Percentiles rank a stretch among this genome's conserved stretches.
Evolutionary conservation across 2,888 invertebrate genomes (phyloP).

Genomic region (Scaptomyza flava): DNA sequence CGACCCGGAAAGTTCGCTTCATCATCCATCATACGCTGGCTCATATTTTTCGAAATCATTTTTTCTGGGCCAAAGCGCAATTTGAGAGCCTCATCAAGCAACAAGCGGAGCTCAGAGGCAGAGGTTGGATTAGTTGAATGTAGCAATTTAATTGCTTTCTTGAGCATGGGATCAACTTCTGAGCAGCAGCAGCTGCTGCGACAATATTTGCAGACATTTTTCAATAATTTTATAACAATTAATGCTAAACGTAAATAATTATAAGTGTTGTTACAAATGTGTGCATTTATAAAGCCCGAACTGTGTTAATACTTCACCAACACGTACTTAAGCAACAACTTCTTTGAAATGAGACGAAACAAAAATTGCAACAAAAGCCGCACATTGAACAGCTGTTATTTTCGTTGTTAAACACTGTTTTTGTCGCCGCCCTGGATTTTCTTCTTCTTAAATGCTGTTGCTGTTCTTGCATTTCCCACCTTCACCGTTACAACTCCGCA

Average conservation of each 20-base stretch:
- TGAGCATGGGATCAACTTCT: slow-evolving; percentile 92
- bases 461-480: slow-evolving; percentile 41
- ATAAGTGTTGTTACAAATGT: neutral
- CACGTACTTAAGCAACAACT: neutral
- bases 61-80: slow-evolving; percentile 86
- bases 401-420: slow-evolving; percentile 17
- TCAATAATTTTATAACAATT: neutral
- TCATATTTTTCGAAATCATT: slow-evolving; percentile 86
- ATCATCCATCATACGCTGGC: slow-evolving; percentile 86
- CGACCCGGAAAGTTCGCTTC: slow-evolving; percentile 85
- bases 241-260: neutral
- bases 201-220: slow-evolving; percentile 85
- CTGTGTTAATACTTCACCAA: neutral
- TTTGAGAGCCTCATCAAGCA: slow-evolving; percentile 89
- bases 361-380: neutral
- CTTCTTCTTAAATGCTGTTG: slow-evolving; percentile 54
- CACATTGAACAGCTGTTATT: slow-evolving; percentile 26
- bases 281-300: neutral
- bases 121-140: slow-evolving; percentile 92
- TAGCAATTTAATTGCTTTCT: slow-evolving; percentile 91
- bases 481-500: slow-evolving; percentile 24
- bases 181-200: slow-evolving; percentile 80
- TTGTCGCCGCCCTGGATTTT: slow-evolving; percentile 27
- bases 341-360: neutral
- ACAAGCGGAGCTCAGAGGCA: slow-evolving; percentile 89